phyloP scores from a whole-genome alignment of 2,113 vertebrate genomes.

The Eublepharis macularius region DNA sequence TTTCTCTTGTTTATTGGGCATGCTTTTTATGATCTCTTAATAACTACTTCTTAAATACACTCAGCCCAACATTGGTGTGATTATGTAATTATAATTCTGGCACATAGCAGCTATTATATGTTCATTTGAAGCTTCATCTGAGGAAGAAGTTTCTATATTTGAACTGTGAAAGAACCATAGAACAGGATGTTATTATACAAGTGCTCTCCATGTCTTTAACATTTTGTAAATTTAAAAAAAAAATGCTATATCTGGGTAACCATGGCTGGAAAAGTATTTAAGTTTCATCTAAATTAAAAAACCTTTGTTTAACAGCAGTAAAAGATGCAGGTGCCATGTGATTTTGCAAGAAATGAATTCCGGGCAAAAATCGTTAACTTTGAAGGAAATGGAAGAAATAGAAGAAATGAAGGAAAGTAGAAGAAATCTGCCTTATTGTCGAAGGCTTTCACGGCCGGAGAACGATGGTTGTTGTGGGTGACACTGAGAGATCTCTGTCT shows the following conservation, averaged over 20 bases:
- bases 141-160: neutral
- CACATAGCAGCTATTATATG: neutral
- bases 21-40: neutral
- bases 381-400: neutral
- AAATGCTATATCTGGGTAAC: neutral
- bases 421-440: no score
- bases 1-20: neutral
- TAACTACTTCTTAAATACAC: neutral
- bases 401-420: no score
- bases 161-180: neutral
- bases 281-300: neutral
- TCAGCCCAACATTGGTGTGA: neutral
- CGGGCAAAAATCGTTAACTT: neutral
- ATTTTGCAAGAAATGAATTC: neutral
- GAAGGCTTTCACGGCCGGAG: no score
- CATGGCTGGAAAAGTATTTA: neutral
- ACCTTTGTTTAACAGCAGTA: neutral
- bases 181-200: neutral
- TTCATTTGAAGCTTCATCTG: neutral
- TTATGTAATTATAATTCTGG: constrained; percentile 3
- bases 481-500: no score
- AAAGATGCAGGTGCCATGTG: neutral
- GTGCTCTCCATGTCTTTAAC: neutral
- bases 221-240: constrained; percentile 1
- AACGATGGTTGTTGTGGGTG: no score